Evolutionary conservation across 2,888 invertebrate species (phyloP), one percentile per base, ranked within the genome.

Genomic region (Esperia sulphurella): DNA sequence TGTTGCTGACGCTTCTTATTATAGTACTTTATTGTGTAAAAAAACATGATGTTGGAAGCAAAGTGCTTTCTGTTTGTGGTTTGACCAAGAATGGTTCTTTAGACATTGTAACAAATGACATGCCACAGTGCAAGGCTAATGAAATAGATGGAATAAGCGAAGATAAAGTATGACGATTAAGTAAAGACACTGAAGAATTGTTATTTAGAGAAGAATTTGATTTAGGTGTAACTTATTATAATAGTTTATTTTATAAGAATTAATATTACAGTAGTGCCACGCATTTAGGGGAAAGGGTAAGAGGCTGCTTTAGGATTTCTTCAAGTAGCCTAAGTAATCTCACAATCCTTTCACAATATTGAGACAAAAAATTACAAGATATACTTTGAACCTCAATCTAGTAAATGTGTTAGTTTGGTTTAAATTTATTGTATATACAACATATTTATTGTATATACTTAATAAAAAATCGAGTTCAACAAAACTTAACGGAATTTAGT

Each of bases 11-110:
- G n/a, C 47, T 85, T 35, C 51, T 82, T 12, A 83, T 89, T 54
- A 59, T 88, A 50, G 58, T 83, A 29, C 55, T 85, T n/a, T 89
- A 86, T 50, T 86, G 79, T 68, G 67, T 80, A 14, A 89, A 80
- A 57, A 87, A 84, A 60, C 71, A 77, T 46, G 70, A 83, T 53
- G 49, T 75, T 35, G 71, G 75, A 0, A 66, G 71, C 39, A 79
- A 68, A 65, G 54, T 87, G 31, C 70, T 84, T 38, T 74, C 83
- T 8, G 49, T 73, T 33, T 88, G 83, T 52, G 85, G 88, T 51
- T 61, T 88, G 21, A 84, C 76, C 56, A 84, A 85, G 60, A 89
- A 88, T 53, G 88, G 88, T 0, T 88, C 88, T 8, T 68, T 88
- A 54, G 88, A 89, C 54, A 88, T 88, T 51, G 86, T 71, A 1